Conservation (phyloP, 2,113 vertebrate species). For the Megaleporinus macrocephalus region DNA sequence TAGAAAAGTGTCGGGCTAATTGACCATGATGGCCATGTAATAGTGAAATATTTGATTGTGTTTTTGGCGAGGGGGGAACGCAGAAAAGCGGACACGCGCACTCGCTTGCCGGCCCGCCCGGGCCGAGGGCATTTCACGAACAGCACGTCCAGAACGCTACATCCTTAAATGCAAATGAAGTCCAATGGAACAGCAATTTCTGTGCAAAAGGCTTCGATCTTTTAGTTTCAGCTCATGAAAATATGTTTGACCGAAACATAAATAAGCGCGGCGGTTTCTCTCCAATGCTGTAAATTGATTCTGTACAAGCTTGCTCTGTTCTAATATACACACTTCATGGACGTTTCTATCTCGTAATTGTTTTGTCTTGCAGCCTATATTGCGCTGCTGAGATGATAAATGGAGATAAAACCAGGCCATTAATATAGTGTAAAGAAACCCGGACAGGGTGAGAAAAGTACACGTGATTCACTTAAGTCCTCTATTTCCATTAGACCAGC, state of each 20-base stretch:
- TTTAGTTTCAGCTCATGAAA: conserved; percentile 10
- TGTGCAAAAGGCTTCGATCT: background rate
- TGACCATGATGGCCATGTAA: conserved; percentile 78
- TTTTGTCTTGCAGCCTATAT: conserved; percentile 67
- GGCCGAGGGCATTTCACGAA: conserved; percentile 12
- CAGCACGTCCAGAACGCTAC: background rate
- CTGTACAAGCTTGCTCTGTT: conserved; percentile 12
- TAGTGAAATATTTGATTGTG: conserved; percentile 76
- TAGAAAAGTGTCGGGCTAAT: conserved; percentile 77
- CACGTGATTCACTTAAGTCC: conserved; percentile 54
- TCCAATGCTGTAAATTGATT: conserved; percentile 26
- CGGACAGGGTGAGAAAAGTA: conserved; percentile 67
- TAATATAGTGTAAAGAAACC: conserved; percentile 75
- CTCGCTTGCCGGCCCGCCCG: background rate
- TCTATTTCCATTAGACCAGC: background rate
- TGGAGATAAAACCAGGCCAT: conserved; percentile 70
- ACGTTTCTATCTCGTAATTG: conserved; percentile 64
- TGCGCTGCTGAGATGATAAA: conserved; percentile 74
- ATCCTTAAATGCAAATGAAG: background rate
- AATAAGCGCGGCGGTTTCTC: conserved; percentile 1
- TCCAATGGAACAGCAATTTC: background rate
- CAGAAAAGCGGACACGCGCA: background rate
- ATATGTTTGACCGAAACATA: conserved; percentile 12
- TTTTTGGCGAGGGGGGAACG: conserved; percentile 50
- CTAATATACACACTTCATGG: conserved; percentile 59